These are phyloP conservation scores for Megaleporinus macrocephalus DNA, from an alignment of 2,113 vertebrate species.

Conservation along the genomic window DNA sequence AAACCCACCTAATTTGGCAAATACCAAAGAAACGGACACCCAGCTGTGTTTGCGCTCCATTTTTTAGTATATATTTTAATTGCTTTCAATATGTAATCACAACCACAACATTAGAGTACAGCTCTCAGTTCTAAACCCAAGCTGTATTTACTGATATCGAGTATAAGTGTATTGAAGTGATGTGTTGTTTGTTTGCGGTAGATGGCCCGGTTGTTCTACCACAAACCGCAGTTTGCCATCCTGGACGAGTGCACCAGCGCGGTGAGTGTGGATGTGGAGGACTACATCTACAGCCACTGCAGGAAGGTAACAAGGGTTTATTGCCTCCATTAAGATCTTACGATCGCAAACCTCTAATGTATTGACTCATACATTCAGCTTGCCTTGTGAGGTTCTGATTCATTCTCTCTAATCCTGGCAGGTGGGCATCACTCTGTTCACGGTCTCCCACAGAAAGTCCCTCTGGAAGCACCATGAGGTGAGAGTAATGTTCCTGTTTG, in stretches of 20 bases:
- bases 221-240: constrained; percentile 98
- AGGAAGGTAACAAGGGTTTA: constrained; percentile 79
- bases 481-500: constrained; percentile 26
- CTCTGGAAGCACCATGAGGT: constrained; percentile 97
- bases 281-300: constrained; percentile 96
- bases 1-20: no score
- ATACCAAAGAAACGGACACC: no score
- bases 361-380: not conserved
- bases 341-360: no score
- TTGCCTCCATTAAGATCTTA: not conserved
- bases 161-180: not conserved
- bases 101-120: no score
- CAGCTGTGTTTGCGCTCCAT: no score
- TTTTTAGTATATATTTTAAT: no score
- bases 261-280: constrained; percentile 97
- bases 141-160: not conserved
- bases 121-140: no score
- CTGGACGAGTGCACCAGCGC: constrained; percentile 99
- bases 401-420: constrained; percentile 63
- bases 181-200: constrained; percentile 56
- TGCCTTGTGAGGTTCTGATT: not conserved
- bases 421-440: constrained; percentile 97
- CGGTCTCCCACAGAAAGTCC: constrained; percentile 96
- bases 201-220: constrained; percentile 98
- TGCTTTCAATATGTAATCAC: no score